Evolutionary conservation across 1,140 invertebrate species (phyloP), one percentile per base, ranked within the genome.

Genomic region (Anoplolepis gracilipes): DNA sequence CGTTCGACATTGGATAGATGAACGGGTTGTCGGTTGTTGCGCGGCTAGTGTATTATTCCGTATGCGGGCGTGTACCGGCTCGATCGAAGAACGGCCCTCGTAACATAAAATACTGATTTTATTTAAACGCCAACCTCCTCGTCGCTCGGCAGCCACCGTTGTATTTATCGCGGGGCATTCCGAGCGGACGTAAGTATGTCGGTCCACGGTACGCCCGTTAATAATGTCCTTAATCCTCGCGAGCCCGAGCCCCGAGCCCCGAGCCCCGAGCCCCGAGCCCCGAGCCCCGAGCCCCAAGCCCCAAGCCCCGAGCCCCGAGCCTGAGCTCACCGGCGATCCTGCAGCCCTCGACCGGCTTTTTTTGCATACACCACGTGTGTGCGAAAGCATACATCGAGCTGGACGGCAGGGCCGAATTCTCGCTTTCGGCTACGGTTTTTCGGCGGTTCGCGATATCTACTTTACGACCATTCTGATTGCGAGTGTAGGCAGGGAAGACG

Each of bases 81-180:
- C 90, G 88, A 92, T 92, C 88, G 85, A 86, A 69, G 85, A 92
- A 72, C 88, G 77, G 84, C 89, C 79, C 86, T 92, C 90, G 87
- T 90, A 90, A 91, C 92, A 92, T 93, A 93, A 93, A 93, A 93
- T 92, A 84, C 90, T 91, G 90, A 93, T 92, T 93, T 93, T 93
- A 93, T 93, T 93, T 89, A 92, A 92, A 93, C 90, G 84, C 92
- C 86, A 88, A 39, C 42, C 75, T 70, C 69, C 85, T 22, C 88
- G 78, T 79, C 55, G 88, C 86, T 81, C 87, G 76, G 88, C 88
- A 89, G 88, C 88, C 88, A 89, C 88, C 88, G 91, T 78, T 87
- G 89, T 93, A 93, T 93, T 93, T 93, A 93, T 93, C 92, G 90
- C 87, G 90, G 62, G 90, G 87, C 91, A 92, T 92, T 92, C 92